phyloP scores from a whole-genome alignment of 2,797 vertebrate genomes.

The Molossus alvarezi region DNA sequence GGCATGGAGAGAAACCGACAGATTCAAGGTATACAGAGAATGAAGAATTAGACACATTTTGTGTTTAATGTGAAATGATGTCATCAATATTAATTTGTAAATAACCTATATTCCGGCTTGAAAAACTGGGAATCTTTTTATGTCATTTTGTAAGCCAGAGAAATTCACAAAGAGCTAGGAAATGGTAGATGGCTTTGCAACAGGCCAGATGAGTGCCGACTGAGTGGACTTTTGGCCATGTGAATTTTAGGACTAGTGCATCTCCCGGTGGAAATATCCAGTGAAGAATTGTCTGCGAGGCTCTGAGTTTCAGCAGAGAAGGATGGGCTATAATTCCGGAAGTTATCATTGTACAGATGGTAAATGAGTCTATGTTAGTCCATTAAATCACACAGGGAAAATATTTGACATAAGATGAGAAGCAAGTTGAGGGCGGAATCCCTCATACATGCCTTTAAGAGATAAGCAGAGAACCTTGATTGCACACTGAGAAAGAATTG shows the following conservation, averaged over 20 bases:
- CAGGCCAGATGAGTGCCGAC: not conserved
- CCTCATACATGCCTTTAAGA: not conserved
- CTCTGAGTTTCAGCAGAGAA: not conserved
- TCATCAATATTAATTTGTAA: not conserved
- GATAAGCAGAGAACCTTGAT: not conserved
- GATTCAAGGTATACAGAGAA: not conserved
- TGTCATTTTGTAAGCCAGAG: constrained; percentile 2
- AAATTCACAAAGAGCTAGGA: constrained; percentile 6
- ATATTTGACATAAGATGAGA: not conserved
- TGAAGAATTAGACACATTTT: not conserved
- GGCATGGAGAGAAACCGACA: not conserved
- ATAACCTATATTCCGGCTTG: not conserved
- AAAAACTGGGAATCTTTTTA: not conserved
- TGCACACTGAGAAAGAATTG: not conserved
- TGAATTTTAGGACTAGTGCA: constrained; percentile 8
- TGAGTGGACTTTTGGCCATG: not conserved
- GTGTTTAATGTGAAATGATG: constrained; percentile 33
- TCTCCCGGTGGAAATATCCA: not conserved
- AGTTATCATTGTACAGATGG: not conserved
- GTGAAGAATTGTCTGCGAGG: not conserved
- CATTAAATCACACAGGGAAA: not conserved
- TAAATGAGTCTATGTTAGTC: not conserved
- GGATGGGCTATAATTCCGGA: not conserved
- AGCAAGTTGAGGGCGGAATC: not conserved
- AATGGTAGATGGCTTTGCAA: not conserved